Conservation (phyloP, 2,113 vertebrate species). For the Macaca fascicularis region DNA sequence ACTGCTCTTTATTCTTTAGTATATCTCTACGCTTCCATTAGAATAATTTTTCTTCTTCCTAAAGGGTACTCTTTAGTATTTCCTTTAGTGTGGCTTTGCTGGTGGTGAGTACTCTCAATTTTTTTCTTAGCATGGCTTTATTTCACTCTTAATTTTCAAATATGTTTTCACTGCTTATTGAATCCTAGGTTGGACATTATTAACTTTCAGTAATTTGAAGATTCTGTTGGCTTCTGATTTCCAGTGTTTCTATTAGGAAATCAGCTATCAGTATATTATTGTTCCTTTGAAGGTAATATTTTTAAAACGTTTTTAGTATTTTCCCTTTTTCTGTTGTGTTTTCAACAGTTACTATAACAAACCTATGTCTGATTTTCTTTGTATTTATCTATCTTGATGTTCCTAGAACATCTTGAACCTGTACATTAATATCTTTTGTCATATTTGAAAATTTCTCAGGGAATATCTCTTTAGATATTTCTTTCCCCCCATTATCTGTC, state of each 20-base stretch:
- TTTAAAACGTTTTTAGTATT: neutral
- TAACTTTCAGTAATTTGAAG: conserved; percentile 21
- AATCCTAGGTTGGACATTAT: neutral
- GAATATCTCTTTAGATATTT: neutral
- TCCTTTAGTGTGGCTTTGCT: neutral
- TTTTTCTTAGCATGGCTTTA: neutral
- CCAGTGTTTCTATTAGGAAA: neutral
- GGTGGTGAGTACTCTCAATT: neutral
- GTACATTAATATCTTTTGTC: neutral
- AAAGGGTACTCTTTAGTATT: neutral
- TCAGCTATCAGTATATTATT: neutral
- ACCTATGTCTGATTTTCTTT: neutral
- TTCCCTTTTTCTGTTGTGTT: neutral
- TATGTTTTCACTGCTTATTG: neutral
- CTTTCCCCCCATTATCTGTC: neutral
- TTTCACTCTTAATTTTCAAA: conserved; percentile 27
- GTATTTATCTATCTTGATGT: neutral
- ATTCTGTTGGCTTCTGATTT: neutral
- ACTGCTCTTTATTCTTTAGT: neutral
- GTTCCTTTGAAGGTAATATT: neutral
- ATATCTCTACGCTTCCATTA: neutral
- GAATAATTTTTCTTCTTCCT: neutral
- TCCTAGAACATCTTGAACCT: neutral
- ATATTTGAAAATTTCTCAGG: neutral
- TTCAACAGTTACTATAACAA: neutral